Evolutionary conservation across 2,888 invertebrate genomes (phyloP), one percentile per base, ranked within the genome.

Genomic region (Melinaea marsaeus): DNA sequence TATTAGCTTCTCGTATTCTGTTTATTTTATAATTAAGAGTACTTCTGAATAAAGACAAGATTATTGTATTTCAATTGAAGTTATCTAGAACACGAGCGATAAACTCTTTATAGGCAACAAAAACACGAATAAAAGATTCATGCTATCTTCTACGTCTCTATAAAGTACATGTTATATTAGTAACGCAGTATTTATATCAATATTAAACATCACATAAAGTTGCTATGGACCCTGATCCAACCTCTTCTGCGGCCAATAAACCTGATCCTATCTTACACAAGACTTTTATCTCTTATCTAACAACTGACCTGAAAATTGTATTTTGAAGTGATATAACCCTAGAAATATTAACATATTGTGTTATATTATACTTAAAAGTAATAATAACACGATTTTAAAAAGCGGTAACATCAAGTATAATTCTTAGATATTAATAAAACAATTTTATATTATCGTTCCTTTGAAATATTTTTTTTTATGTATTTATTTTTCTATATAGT

Each of bases 141-240:
- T 46, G 13, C 46, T 4, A 46, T 46, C 22, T 22, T 22, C 22
- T 22, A 22, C 22, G 0, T 22, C 22, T 0, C 22, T 22, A 22
- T 22, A 22, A 22, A 22, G 22, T 22, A 22, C 22, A 22, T 22
- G 22, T 22, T 22, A 22, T 22, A 22, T 22, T 22, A 22, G 22
- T 22, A 22, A 22, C 22, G 22, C 22, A n/a, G 11, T 13, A 11
- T 46, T 46, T 46, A 46, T 46, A 46, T 13, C 46, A 13, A 46
- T 46, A 46, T 46, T 46, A 13, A 46, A 46, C n/a, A n/a, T 46
- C 46, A 46, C 46, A 46, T 46, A 46, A 46, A 9, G 46, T 46
- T 46, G 13, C 46, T 13, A 46, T 46, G 46, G 11, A 46, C n/a
- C n/a, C 46, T n/a, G 3, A 3, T 3, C 46, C 2, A 11, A 46